Base-by-base conservation (phyloP, 1,140 invertebrate genomes). In the Leptinotarsa undecemlineata region DNA sequence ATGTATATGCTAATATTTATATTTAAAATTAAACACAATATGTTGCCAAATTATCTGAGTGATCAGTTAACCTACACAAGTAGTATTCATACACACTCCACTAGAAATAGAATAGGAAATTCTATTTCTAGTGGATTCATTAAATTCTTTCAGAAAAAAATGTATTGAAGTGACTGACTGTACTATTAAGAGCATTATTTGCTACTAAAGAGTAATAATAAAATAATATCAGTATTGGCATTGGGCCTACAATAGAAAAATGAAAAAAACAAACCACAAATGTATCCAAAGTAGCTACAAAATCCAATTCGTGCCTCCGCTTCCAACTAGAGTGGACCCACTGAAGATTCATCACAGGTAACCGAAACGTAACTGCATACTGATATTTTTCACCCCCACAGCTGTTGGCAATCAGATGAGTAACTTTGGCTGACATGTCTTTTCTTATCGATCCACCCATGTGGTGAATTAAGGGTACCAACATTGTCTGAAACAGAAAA, bases 381-480 rank as follows among this genome's bases (percentile, higher is more conserved):
- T 90, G 88, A 83, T 94, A 95, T 87, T 98, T 98, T 80, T 95
- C 92, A 74, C 96, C 96, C 61, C 91, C 91, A 81, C 92, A 93
- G 82, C 90, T 89, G 81, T 93, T 94, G 68, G 96, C 95, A 78
- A 99, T 94, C 60, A 99, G 88, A 88, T 98, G 96, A 66, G 96
- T 98, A 73, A 96, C 92, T 84, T 94, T 95, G 20, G 89, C 88
- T 72, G 90, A 91, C 88, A 96, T 92, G 79, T 97, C 95, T 86
- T 94, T 95, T 67, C 95, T 89, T 79, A 98, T 93, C 81, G 94
- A 96, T 19, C 96, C 96, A 76, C 95, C 96, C 96, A 98, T 98
- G 83, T 93, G 91, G 87, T 98, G 96, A 77, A 98, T 93, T 82
- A 95, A 88, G 80, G 92, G 92, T 76, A 96, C 92, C 81, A 97